Conservation (phyloP, 2,888 invertebrate genomes). For the Eupithecia exiguata region DNA sequence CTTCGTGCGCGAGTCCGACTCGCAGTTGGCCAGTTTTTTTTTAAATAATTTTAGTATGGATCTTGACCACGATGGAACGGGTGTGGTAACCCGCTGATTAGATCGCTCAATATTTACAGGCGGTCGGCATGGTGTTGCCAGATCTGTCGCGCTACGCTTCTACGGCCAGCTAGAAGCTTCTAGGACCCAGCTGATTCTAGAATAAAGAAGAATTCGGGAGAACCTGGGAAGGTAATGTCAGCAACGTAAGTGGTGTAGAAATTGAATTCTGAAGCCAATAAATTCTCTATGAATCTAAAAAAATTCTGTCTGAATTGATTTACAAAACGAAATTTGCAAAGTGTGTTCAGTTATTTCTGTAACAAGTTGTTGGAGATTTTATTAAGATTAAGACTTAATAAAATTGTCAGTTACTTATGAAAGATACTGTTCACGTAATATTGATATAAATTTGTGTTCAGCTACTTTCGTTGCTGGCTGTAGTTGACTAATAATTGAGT, state of each 20-base stretch:
- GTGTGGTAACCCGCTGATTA: conserved; percentile 64
- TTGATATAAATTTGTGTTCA: not conserved
- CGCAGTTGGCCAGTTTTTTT: too few species aligned
- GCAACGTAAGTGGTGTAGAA: not conserved
- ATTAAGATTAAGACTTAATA: not conserved
- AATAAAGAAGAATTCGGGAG: not conserved
- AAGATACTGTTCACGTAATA: not conserved
- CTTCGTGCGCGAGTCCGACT: too few species aligned
- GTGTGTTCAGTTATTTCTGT: not conserved
- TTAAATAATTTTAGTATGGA: too few species aligned
- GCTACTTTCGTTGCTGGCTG: not conserved
- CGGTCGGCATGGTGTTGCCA: conserved; percentile 83
- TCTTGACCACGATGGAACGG: conserved; percentile 56
- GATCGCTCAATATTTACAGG: conserved; percentile 79
- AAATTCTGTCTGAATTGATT: too few species aligned
- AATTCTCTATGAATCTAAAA: too few species aligned
- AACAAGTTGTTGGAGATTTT: not conserved
- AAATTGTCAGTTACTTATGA: not conserved
- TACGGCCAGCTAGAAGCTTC: conserved; percentile 20
- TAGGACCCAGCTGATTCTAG: not conserved
- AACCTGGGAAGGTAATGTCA: not conserved
- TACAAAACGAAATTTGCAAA: not conserved
- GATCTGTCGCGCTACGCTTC: conserved; percentile 81
- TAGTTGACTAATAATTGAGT: too few species aligned
- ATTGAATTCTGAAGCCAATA: too few species aligned